These are phyloP conservation scores for Nycticorax nycticorax DNA, from an alignment of 2,113 vertebrate genomes.

Conservation along the genomic window DNA sequence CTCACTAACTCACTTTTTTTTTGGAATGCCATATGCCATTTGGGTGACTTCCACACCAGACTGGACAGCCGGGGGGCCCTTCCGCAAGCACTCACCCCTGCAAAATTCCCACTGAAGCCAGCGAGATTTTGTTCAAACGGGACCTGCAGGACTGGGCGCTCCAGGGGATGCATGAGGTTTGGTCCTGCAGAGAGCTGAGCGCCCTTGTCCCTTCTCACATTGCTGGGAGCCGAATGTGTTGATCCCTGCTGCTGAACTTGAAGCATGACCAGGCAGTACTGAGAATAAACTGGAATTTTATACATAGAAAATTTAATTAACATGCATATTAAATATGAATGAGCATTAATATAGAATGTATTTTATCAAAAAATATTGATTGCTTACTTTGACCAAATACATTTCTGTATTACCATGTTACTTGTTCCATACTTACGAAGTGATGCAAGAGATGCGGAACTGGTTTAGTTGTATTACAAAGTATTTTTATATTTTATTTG, in stretches of 20 bases:
- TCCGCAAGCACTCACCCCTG: not conserved
- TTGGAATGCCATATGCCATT: not conserved
- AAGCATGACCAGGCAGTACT: constrained; percentile 15
- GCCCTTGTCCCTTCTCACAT: not conserved
- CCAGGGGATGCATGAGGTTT: not conserved
- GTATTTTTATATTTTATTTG: not conserved
- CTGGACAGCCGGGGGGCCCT: not conserved
- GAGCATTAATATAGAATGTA: constrained; percentile 56
- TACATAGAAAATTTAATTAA: constrained; percentile 32
- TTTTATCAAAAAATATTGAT: constrained; percentile 40
- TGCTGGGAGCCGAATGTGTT: not conserved
- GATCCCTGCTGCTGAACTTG: not conserved
- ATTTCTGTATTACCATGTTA: constrained; percentile 14
- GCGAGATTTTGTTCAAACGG: not conserved
- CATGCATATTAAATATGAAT: constrained; percentile 44
- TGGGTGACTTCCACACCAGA: not conserved
- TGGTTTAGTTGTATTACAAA: not conserved
- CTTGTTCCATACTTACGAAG: not conserved
- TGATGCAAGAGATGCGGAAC: not conserved
- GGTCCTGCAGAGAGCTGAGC: not conserved
- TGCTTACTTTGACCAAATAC: constrained; percentile 48
- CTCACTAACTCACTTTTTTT: not conserved
- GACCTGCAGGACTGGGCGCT: not conserved
- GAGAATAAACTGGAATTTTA: constrained; percentile 63
- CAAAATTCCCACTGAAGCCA: not conserved